Conservation (phyloP, 1,140 invertebrate genomes). For the Oncopeltus fasciatus region DNA sequence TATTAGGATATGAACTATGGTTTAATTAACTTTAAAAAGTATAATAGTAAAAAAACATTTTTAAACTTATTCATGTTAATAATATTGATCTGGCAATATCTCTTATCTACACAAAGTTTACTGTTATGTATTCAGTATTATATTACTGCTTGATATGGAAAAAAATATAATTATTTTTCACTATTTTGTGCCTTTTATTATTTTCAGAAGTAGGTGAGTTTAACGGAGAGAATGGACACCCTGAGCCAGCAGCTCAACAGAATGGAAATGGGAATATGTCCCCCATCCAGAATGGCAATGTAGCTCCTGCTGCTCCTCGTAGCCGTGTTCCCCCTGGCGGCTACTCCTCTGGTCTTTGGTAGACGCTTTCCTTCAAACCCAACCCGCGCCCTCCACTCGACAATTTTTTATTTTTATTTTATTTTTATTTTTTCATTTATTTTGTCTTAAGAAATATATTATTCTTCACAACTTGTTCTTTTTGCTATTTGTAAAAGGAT, state of each 20-base stretch:
- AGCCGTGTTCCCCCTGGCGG: conserved; percentile 40
- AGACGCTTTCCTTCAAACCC: conserved; percentile 23
- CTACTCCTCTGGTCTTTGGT: conserved; percentile 41
- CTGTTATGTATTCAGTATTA: not conserved
- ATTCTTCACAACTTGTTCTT: not conserved
- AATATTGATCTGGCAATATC: too few relatives aligned
- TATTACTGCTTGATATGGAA: too few relatives aligned
- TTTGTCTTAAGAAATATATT: conserved; percentile 1
- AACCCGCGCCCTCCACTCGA: not conserved
- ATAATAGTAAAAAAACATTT: too few relatives aligned
- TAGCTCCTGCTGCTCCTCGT: conserved; percentile 23
- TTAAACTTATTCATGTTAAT: too few relatives aligned
- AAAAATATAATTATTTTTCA: not conserved
- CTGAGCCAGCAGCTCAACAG: not conserved
- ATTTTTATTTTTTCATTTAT: not conserved
- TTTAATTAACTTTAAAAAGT: too few relatives aligned
- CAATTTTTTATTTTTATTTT: not conserved
- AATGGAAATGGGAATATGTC: conserved; percentile 11
- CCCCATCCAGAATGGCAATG: not conserved
- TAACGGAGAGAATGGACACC: conserved; percentile 2
- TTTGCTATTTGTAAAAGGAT: conserved; percentile 1
- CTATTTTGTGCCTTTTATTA: not conserved
- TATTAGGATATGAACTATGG: too few relatives aligned
- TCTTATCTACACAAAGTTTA: too few relatives aligned
- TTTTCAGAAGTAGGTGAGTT: not conserved